Evolutionary conservation across 2,888 invertebrate genomes (phyloP).

Genomic region (Anthophora plumipes): DNA sequence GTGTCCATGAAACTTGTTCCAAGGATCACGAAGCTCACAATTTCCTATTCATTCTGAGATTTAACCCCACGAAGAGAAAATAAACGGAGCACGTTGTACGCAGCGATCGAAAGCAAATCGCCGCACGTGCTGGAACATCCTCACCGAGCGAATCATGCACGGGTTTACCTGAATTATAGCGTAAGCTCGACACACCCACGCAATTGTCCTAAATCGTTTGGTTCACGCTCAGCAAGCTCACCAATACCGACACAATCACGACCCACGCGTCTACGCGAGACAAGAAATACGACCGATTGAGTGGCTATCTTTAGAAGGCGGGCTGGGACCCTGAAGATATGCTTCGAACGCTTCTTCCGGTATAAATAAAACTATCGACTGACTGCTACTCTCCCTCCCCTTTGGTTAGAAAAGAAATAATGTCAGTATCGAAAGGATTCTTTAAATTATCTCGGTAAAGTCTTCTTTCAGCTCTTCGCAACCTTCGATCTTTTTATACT

Average conservation of each 20-base stretch:
- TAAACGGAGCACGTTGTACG: not conserved
- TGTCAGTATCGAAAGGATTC: not conserved
- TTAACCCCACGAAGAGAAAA: not conserved
- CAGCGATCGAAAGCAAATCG: constrained; percentile 3
- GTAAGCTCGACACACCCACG: constrained; percentile 42
- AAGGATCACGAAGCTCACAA: not conserved
- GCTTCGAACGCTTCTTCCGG: constrained; percentile 57
- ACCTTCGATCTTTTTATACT: not conserved
- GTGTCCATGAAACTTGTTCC: no score
- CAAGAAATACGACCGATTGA: constrained; percentile 63
- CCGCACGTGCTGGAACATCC: constrained; percentile 47
- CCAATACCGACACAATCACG: constrained; percentile 50
- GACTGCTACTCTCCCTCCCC: not conserved
- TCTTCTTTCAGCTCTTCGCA: not conserved
- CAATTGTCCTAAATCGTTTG: constrained; percentile 61
- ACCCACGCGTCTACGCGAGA: constrained; percentile 50
- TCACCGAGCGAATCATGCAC: constrained; percentile 8
- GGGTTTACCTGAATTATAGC: constrained; percentile 30
- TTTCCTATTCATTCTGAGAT: not conserved
- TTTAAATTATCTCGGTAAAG: not conserved
- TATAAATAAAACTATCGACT: constrained; percentile 60
- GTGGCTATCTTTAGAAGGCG: constrained; percentile 62
- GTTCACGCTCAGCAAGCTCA: constrained; percentile 48
- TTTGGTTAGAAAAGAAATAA: not conserved
- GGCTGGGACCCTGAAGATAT: constrained; percentile 60